Evolutionary conservation across 2,797 vertebrate genomes (phyloP), one percentile per base, ranked within the genome.

Genomic region (Danio choprae): DNA sequence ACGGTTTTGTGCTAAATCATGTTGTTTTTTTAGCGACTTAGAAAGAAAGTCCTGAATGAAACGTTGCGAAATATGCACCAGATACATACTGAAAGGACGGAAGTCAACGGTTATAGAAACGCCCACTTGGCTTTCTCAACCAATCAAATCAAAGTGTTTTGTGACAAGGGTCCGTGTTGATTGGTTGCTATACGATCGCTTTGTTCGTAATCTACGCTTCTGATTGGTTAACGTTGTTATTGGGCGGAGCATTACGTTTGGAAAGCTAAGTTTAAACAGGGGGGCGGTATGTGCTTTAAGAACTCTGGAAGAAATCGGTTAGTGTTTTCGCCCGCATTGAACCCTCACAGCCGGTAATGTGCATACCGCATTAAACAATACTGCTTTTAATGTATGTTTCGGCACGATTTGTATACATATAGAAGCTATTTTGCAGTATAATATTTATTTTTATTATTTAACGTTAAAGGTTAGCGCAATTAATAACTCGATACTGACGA

Each of bases 201-300:
- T 87, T 90, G 84, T 87, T 89, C 91, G 88, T 83, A 18, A 90
- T 7, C 1, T 40, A 63, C 3, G 4, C 0, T 18, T n/a, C 18
- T 83, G 87, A 93, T 94, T 94, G 91, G 93, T 16, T 80, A 38
- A 0, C 12, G 9, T 1, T 1, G 51, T 15, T 12, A 43, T 3
- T 1, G 41, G 84, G 69, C 18, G 82, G 79, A 16, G 80, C 63
- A 20, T 53, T 22, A 8, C 12, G 48, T 77, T 78, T 29, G 40
- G 58, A 41, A 68, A 38, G 20, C n/a, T 63, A 68, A 82, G 79
- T 92, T 94, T 93, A 92, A 94, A 94, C 88, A 7, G 58, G 85
- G 90, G 90, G 91, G 92, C 92, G 93, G 93, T 87, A 90, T 89
- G 0, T 43, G 7, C 11, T 43, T 81, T 85, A 50, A 81, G 87